Evolutionary conservation across 2,888 invertebrate species (phyloP), one percentile per base, ranked within the genome.

Genomic region (Acanthoscelides obtectus): DNA sequence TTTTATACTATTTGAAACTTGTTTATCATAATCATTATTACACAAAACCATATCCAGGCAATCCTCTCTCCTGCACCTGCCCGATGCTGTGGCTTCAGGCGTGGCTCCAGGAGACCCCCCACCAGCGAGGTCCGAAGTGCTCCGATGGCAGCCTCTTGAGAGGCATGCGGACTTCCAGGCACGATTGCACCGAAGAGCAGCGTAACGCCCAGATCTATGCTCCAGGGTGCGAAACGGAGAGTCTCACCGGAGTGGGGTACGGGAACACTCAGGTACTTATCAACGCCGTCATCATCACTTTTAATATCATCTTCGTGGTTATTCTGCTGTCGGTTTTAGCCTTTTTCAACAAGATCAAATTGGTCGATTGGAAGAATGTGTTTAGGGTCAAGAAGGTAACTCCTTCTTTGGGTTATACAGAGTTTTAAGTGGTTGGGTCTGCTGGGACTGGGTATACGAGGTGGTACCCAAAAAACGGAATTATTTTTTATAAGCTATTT

Each of bases 51-150:
- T n/a, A n/a, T 77, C 64, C 69, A 94, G 95, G 93, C 45, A 96
- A 96, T 86, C 96, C 96, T 0, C 86, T 96, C 74, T 88, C 90
- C 22, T 96, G 96, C 82, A 91, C 93, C 69, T 96, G 96, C 81
- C 91, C 91, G 75, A 89, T 94, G 83, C 88, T 94, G 70, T 96
- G 96, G 96, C 85, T 96, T 1, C 90, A 94, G 78, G 92, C 91
- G 2, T 95, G 95, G 95, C 85, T 95, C 22, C 90, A 91, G 74
- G 94, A 94, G 83, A 90, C 92, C 0, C 90, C 91, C 22, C 45
- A 45, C 45, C 88, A 90, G 2, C 88, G 91, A 6, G 94, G 94
- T 2, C 95, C 95, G 4, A 89, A 90, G 80, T 95, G 95, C 82
- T 89, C 90, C 22, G 94, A 95, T 80, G 95, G 95, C 0, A 90